Percentiles rank a stretch among this genome's conserved stretches.
Evolutionary conservation across 2,888 invertebrate species (phyloP).

Genomic region (Pseudococcus longispinus): DNA sequence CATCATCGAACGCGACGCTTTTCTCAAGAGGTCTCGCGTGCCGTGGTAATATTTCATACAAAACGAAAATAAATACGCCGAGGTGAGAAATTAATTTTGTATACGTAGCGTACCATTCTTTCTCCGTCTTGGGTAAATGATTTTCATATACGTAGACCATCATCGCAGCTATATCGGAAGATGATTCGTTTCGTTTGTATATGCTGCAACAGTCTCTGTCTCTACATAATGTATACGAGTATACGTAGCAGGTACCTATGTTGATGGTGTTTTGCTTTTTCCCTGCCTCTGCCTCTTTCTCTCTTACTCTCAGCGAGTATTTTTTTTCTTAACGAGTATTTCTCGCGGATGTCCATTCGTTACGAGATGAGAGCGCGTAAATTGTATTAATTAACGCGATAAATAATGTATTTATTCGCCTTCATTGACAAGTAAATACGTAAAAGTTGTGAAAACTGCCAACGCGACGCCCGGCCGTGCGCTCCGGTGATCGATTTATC

Average conservation of each 20-base stretch:
- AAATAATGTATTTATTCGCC: conserved; percentile 15
- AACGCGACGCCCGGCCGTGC: neutral
- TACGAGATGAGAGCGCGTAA: conserved; percentile 6
- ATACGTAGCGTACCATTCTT: neutral
- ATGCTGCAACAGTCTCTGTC: neutral
- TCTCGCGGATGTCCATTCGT: neutral
- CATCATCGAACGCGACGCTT: neutral
- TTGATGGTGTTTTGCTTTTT: neutral
- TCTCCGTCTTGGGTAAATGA: neutral
- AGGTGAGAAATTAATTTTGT: conserved; percentile 40
- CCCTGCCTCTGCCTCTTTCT: neutral
- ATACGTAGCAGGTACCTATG: neutral
- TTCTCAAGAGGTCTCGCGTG: neutral
- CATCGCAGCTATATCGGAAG: neutral
- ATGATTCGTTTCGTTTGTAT: neutral
- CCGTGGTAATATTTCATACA: conserved; percentile 30
- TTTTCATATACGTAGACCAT: neutral
- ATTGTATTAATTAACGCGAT: conserved; percentile 44
- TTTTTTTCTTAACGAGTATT: conserved; percentile 14
- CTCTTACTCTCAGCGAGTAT: neutral
- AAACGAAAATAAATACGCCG: conserved; percentile 35
- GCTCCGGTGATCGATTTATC: neutral
- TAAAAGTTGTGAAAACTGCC: conserved; percentile 34
- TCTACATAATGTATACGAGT: neutral
- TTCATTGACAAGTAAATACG: neutral